phyloP scores from a whole-genome alignment of 2,888 invertebrate genomes.

The Trachelus stipa region DNA sequence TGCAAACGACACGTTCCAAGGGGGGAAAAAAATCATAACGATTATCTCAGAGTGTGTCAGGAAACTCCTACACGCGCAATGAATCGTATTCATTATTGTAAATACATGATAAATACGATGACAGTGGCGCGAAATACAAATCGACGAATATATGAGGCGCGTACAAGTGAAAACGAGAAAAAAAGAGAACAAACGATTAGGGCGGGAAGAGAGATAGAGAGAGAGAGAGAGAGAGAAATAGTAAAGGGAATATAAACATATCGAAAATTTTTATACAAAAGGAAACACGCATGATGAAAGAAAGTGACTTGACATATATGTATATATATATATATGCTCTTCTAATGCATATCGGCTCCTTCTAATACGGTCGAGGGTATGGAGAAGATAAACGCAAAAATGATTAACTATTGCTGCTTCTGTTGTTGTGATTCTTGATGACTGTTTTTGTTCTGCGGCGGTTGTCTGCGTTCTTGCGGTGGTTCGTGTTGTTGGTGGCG shows the following conservation, averaged over 20 bases:
- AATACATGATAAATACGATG: constrained; percentile 45
- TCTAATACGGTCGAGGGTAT: constrained; percentile 35
- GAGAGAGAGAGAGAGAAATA: neutral
- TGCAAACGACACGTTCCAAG: neutral
- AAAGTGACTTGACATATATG: constrained; percentile 34
- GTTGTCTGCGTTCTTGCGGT: constrained; percentile 55
- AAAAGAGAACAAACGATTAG: constrained; percentile 8
- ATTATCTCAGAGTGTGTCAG: neutral
- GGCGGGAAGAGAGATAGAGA: neutral
- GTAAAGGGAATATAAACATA: neutral
- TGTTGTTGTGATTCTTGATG: constrained; percentile 46
- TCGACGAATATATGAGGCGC: constrained; percentile 29
- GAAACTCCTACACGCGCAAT: neutral
- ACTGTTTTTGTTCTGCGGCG: constrained; percentile 54
- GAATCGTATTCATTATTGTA: constrained; percentile 30
- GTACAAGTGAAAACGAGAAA: neutral
- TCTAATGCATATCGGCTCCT: constrained; percentile 34
- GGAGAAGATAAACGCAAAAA: constrained; percentile 25
- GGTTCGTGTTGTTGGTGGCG: constrained; percentile 51
- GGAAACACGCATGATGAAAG: constrained; percentile 46
- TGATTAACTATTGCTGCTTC: constrained; percentile 47
- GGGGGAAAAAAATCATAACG: neutral
- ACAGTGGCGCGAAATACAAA: constrained; percentile 34
- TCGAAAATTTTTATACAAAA: constrained; percentile 44
- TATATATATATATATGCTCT: constrained; percentile 29